Base-by-base conservation (phyloP, 2,888 invertebrate species). In the Phyto melanocephala region DNA sequence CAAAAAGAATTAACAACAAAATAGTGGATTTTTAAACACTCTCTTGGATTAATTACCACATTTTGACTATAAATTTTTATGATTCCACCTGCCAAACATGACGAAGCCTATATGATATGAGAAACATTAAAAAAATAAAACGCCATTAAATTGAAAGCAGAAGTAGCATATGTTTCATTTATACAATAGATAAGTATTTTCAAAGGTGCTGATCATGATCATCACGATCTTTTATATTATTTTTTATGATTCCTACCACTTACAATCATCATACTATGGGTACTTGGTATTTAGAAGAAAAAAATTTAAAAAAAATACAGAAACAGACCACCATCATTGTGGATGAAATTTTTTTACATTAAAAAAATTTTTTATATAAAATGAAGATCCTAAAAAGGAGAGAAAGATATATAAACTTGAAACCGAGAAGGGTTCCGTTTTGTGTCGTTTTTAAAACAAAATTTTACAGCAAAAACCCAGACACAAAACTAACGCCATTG, bases 1-100 rank as follows among this genome's bases (percentile, higher is more conserved):
- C 6, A 28, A 3, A 3, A 28, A 28, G 28, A 5, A 15, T 40
- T 74, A 72, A 74, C 78, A 78, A 45, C 70, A 79, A 72, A 70
- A 79, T 75, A 71, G 82, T 76, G 79, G 60, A 82, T 58, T 82
- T 82, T 82, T 67, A 82, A 71, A 79, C 82, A 82, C 79, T 79
- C 70, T 72, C 70, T 54, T 76, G 82, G 82, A 82, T 82, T 82
- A 82, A 82, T 79, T 82, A 45, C 82, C 79, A 82, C 82, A 67
- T 79, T 75, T 78, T 79, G 82, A 75, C 65, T 75, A 79, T 79
- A 82, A 82, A 82, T 70, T 58, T 71, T 71, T 62, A 79, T 74
- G 60, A 82, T 62, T 82, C 75, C 82, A 82, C 82, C 82, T 82
- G 82, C 82, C 77, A 72, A 78, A 79, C 82, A 79, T 82, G 82